Percentiles rank a stretch among this genome's conserved stretches.
phyloP scores from a whole-genome alignment of 2,797 vertebrate species.

The Amazona finschi region DNA sequence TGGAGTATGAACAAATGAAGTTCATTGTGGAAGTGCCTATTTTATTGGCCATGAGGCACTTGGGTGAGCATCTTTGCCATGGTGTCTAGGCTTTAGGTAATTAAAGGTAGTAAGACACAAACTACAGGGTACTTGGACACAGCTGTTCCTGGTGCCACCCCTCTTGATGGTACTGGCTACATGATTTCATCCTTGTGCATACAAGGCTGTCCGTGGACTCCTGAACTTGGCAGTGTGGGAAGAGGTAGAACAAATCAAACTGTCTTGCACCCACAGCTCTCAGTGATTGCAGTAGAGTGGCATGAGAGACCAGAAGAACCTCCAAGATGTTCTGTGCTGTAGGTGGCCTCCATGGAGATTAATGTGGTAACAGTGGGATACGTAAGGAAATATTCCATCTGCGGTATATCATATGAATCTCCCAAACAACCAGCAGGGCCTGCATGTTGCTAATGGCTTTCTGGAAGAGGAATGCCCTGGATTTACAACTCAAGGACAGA shows the following conservation, averaged over 20 bases:
- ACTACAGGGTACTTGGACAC: not conserved
- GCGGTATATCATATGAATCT: not conserved
- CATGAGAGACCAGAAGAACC: not conserved
- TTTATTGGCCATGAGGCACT: not conserved
- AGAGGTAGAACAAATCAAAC: not conserved
- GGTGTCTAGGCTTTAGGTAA: not conserved
- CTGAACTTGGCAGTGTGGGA: not conserved
- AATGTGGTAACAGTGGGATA: not conserved
- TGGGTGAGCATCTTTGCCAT: not conserved
- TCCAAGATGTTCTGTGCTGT: not conserved
- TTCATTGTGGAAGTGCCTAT: not conserved
- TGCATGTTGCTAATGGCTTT: not conserved
- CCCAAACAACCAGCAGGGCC: not conserved
- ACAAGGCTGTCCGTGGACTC: not conserved
- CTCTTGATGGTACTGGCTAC: not conserved
- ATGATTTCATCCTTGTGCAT: not conserved
- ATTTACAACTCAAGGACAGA: slow-evolving; percentile 11
- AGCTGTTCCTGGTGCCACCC: not conserved
- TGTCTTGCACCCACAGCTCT: not conserved
- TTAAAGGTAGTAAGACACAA: not conserved
- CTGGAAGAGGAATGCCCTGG: not conserved
- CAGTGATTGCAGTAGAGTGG: not conserved
- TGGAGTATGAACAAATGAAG: not conserved
- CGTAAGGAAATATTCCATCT: not conserved
- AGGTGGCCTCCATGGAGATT: not conserved